phyloP scores from a whole-genome alignment of 2,797 vertebrate genomes.

The Eulemur albifrons region DNA sequence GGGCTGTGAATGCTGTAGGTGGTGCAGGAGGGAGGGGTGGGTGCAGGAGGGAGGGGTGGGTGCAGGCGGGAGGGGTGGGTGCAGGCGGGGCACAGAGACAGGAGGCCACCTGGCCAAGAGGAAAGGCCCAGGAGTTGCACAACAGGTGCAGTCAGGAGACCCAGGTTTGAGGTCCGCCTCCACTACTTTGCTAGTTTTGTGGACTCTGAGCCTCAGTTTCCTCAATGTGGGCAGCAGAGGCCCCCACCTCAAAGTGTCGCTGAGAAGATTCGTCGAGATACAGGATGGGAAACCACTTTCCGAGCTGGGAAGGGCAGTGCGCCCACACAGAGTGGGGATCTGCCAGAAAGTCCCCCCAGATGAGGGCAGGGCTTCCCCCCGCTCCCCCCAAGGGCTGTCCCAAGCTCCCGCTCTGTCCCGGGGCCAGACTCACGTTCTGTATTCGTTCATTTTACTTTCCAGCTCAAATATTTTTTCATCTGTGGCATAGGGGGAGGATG shows the following conservation, averaged over 20 bases:
- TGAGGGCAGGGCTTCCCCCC: not conserved
- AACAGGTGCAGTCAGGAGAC: not conserved
- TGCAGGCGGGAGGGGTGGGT: no score
- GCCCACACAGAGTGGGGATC: no score
- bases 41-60: no score
- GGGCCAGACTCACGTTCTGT: conserved; percentile 74
- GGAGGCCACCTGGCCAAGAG: not conserved
- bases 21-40: not conserved
- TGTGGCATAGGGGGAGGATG: conserved; percentile 68
- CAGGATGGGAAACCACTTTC: not conserved
- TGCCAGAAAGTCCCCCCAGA: not conserved
- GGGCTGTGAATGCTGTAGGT: not conserved
- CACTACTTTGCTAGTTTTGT: not conserved
- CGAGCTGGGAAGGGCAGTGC: not conserved
- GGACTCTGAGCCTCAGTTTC: not conserved
- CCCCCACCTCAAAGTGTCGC: not conserved
- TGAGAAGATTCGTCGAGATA: not conserved
- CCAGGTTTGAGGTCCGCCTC: not conserved
- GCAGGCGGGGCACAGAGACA: not conserved
- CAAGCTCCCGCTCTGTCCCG: conserved; percentile 50
- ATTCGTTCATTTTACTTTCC: conserved; percentile 81
- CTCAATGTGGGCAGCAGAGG: not conserved
- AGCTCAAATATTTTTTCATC: conserved; percentile 79
- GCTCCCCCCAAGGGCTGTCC: not conserved
- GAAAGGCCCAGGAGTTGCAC: not conserved